Conservation (phyloP, 2,797 vertebrate species). For the Lithobates sylvaticus region DNA sequence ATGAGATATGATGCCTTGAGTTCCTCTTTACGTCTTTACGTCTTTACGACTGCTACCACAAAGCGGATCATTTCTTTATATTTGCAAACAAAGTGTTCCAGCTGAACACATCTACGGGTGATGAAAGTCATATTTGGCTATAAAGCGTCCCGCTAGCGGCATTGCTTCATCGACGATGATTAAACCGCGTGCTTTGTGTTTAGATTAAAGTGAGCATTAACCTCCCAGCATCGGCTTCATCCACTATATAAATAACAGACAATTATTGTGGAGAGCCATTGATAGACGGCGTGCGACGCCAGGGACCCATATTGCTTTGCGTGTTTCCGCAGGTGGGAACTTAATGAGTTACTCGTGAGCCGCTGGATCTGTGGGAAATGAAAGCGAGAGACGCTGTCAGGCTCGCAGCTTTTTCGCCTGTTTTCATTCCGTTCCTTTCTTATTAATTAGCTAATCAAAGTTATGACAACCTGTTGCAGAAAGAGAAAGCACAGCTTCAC, state of each 20-base stretch:
- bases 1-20: too few relatives aligned
- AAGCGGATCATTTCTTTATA: too few relatives aligned
- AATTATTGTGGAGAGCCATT: slow-evolving; percentile 40
- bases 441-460: slow-evolving; percentile 45
- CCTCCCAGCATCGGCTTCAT: slow-evolving; percentile 36
- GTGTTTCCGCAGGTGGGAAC: slow-evolving; percentile 39
- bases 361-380: slow-evolving; percentile 36
- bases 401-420: background rate
- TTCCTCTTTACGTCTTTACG: too few relatives aligned
- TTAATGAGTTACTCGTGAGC: slow-evolving; percentile 28
- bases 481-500: background rate
- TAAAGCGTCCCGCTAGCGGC: background rate
- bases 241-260: slow-evolving; percentile 19
- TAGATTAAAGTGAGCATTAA: slow-evolving; percentile 52
- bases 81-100: too few relatives aligned
- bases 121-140: slow-evolving; percentile 33
- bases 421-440: slow-evolving; percentile 22
- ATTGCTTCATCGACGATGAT: slow-evolving; percentile 5
- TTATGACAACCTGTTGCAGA: background rate
- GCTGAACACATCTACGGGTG: background rate
- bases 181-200: slow-evolving; percentile 31
- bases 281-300: slow-evolving; percentile 33
- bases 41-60: too few relatives aligned
- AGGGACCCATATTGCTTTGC: slow-evolving; percentile 1
- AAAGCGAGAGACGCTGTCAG: background rate